A percentile compares a stretch with the other conserved stretches of the same genome.
phyloP scores from a whole-genome alignment of 2,888 invertebrate genomes.

The Chaetoderma sp. region DNA sequence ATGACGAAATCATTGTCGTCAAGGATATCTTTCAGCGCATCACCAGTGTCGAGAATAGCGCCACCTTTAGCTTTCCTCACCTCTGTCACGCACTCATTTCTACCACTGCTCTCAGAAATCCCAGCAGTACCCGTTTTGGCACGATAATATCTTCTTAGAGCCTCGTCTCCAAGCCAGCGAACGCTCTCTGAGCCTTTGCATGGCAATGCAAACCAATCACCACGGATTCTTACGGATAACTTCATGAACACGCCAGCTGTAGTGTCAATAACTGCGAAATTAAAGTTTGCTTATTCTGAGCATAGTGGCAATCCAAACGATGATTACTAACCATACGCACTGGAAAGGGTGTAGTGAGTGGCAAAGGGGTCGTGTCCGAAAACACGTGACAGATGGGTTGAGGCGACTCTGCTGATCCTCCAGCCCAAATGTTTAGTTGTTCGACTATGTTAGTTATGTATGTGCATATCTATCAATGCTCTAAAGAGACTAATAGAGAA shows the following conservation, averaged over 20 bases:
- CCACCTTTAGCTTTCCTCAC: constrained; percentile 75
- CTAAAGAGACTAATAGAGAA: too few species aligned
- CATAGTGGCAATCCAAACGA: too few species aligned
- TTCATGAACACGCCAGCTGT: constrained; percentile 70
- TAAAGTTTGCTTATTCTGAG: too few species aligned
- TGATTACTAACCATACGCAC: too few species aligned
- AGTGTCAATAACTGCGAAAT: too few species aligned
- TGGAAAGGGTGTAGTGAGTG: too few species aligned
- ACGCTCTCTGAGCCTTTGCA: constrained; percentile 71
- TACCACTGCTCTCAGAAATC: constrained; percentile 26
- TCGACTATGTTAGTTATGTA: too few species aligned
- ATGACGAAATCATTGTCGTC: constrained; percentile 76
- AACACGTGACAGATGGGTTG: too few species aligned
- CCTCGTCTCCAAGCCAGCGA: constrained; percentile 74
- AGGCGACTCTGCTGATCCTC: too few species aligned
- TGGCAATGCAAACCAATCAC: constrained; percentile 75
- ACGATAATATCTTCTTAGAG: constrained; percentile 71
- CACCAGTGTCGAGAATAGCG: constrained; percentile 74
- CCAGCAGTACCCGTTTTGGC: constrained; percentile 53
- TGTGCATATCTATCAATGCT: too few species aligned
- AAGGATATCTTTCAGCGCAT: constrained; percentile 72
- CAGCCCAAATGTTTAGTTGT: too few species aligned
- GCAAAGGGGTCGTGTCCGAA: too few species aligned
- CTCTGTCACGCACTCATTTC: constrained; percentile 68
- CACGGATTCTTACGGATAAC: constrained; percentile 73